phyloP scores from a whole-genome alignment of 2,888 invertebrate genomes.

The Lithophane ornitopus region DNA sequence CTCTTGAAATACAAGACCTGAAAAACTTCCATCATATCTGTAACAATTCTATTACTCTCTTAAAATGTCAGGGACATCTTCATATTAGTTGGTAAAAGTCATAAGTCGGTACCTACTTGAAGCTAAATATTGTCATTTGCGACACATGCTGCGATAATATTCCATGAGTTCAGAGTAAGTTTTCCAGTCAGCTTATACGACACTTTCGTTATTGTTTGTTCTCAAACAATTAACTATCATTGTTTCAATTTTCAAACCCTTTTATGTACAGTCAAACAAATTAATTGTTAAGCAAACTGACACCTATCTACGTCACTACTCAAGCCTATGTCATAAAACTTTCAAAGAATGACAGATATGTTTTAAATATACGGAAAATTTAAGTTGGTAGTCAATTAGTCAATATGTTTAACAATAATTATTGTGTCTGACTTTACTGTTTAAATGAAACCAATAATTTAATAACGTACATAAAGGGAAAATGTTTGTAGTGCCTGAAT shows the following conservation, averaged over 20 bases:
- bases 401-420: background rate
- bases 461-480: background rate
- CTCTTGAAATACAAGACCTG: background rate
- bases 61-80: slow-evolving; percentile 29
- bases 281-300: background rate
- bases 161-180: slow-evolving; percentile 25
- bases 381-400: background rate
- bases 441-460: background rate
- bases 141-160: slow-evolving; percentile 37
- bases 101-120: slow-evolving; percentile 25
- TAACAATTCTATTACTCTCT: background rate
- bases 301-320: background rate
- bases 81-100: slow-evolving; percentile 47
- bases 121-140: slow-evolving; percentile 43
- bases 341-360: background rate
- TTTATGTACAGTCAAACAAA: background rate
- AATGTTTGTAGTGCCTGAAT: background rate
- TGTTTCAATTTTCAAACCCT: slow-evolving; percentile 17
- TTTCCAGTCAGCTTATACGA: slow-evolving; percentile 30
- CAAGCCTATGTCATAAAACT: too few species aligned
- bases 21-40: background rate
- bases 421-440: too few species aligned
- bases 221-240: background rate
- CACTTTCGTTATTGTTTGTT: slow-evolving; percentile 25
- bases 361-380: background rate